These are phyloP conservation scores for Lochmaea crataegi DNA, from an alignment of 2,888 invertebrate species.

Conservation along the genomic window DNA sequence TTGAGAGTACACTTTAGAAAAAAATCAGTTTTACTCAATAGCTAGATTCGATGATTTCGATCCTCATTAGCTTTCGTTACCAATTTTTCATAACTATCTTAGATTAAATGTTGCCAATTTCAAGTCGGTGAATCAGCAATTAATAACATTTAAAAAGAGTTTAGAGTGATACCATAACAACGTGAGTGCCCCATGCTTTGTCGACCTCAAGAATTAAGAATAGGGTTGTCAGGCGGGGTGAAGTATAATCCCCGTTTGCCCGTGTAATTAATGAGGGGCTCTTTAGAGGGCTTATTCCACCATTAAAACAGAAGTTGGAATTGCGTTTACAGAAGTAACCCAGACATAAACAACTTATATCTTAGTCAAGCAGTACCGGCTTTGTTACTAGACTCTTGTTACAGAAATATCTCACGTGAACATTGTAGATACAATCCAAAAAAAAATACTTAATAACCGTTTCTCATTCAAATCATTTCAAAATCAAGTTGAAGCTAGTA, in stretches of 20 bases:
- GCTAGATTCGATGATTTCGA: no score
- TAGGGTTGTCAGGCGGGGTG: conserved; percentile 10
- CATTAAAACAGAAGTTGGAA: conserved; percentile 42
- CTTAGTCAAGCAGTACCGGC: conserved; percentile 16
- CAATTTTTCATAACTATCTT: not conserved
- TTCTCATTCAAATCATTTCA: no score
- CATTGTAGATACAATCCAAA: no score
- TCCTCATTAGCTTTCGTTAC: not conserved
- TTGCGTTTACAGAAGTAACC: conserved; percentile 38
- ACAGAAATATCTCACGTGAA: not conserved
- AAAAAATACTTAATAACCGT: no score
- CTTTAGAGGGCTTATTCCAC: conserved; percentile 34
- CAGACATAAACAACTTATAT: conserved; percentile 45
- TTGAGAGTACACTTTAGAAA: no score
- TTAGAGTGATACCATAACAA: not conserved
- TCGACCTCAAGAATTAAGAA: conserved; percentile 16
- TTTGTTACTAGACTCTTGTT: not conserved
- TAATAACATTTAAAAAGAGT: not conserved
- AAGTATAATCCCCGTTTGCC: conserved; percentile 30
- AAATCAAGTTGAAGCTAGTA: no score
- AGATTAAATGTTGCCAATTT: not conserved
- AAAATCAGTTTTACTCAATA: no score
- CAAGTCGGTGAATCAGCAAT: not conserved
- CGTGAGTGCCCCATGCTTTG: conserved; percentile 1
- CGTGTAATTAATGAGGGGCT: conserved; percentile 36